Conservation (phyloP, 1,140 invertebrate species). For the Aculops lycopersici region DNA sequence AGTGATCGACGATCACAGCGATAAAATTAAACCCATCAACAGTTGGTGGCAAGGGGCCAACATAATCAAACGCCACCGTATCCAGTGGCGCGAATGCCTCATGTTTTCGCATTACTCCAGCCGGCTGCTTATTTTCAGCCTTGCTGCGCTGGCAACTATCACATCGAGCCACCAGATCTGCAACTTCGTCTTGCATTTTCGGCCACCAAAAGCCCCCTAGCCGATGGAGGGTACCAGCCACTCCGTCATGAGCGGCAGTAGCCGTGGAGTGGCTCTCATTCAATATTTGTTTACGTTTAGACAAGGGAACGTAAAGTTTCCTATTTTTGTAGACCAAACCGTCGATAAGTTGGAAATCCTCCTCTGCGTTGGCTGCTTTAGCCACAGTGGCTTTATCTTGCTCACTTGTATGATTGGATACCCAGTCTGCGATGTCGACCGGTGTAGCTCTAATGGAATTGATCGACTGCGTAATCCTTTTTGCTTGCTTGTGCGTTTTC, state of each 20-base stretch:
- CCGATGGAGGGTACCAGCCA: background rate
- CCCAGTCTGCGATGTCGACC: background rate
- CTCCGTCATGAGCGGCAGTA: background rate
- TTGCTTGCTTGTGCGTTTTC: background rate
- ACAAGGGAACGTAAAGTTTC: background rate
- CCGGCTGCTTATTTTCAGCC: background rate
- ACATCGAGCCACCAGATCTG: background rate
- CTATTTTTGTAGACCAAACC: background rate
- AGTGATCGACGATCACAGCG: slow-evolving; percentile 11
- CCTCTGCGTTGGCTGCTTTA: background rate
- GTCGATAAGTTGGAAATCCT: background rate
- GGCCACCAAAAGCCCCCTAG: slow-evolving; percentile 1
- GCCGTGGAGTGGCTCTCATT: background rate
- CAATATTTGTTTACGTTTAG: background rate
- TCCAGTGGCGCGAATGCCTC: slow-evolving; percentile 7
- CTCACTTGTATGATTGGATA: background rate
- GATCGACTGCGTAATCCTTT: too few species aligned
- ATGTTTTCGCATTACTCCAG: slow-evolving; percentile 5
- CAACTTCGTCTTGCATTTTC: background rate
- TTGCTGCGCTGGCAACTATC: slow-evolving; percentile 2
- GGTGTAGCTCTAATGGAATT: background rate
- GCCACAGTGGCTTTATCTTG: background rate
- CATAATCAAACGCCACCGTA: slow-evolving; percentile 12
- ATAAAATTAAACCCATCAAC: slow-evolving; percentile 11
- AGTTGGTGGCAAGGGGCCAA: slow-evolving; percentile 10